Evolutionary conservation across 2,797 vertebrate species (phyloP).

Genomic region (Podarcis siculus): DNA sequence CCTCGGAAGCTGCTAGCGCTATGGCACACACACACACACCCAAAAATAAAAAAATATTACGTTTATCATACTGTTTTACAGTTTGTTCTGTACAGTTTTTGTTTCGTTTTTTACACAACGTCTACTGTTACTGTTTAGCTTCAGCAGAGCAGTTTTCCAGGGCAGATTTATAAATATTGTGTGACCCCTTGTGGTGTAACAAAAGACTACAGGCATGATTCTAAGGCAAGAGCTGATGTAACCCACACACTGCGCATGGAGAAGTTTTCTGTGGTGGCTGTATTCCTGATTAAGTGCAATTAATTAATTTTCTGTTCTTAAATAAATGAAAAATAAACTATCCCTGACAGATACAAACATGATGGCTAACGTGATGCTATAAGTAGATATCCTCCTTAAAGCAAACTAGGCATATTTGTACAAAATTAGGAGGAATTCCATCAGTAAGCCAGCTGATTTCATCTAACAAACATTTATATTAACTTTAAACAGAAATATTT

Average conservation of each 20-base stretch:
- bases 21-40: slow-evolving; percentile 41
- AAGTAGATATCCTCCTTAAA: slow-evolving; percentile 6
- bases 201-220: slow-evolving; percentile 59
- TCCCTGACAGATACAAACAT: slow-evolving; percentile 18
- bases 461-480: not conserved
- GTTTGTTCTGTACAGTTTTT: slow-evolving; percentile 39
- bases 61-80: slow-evolving; percentile 14
- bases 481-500: slow-evolving; percentile 26
- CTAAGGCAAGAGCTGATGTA: not conserved
- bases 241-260: not conserved
- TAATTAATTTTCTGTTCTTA: not conserved
- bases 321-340: not conserved
- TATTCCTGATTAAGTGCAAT: slow-evolving; percentile 38
- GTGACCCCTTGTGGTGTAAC: slow-evolving; percentile 70
- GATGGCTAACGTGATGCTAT: not conserved
- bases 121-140: slow-evolving; percentile 41
- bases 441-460: not conserved
- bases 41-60: slow-evolving; percentile 9
- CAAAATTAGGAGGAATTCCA: not conserved
- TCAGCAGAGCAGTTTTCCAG: slow-evolving; percentile 1
- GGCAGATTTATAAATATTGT: slow-evolving; percentile 60
- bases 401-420: not conserved
- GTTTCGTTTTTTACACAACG: not conserved
- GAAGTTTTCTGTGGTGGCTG: not conserved
- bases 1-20: slow-evolving; percentile 58